Percentiles rank a stretch among this genome's conserved stretches.
Conservation (phyloP, 2,797 vertebrate species). For the Parotocinclus haroldoi region DNA sequence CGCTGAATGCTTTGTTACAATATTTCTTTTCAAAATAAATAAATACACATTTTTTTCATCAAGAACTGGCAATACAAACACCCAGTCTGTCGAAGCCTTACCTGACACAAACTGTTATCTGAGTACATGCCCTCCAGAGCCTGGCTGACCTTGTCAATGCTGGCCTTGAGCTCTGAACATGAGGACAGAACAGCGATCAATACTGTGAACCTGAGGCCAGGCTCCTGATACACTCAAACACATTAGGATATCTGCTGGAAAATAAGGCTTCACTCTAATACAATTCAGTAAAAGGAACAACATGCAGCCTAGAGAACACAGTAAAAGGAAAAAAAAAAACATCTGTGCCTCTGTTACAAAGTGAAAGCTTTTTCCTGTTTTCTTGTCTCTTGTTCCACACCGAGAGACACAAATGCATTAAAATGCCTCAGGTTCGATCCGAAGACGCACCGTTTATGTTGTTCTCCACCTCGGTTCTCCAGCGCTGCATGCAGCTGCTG, state of each 20-base stretch:
- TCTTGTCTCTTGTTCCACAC: conserved; percentile 18
- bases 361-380: conserved; percentile 13
- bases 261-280: conserved; percentile 44
- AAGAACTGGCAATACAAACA: no score
- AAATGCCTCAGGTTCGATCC: conserved; percentile 1
- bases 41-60: no score
- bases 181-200: conserved; percentile 47
- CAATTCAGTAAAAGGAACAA: conserved; percentile 41
- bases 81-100: conserved; percentile 54
- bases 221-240: conserved; percentile 49
- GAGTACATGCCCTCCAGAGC: conserved; percentile 84
- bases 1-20: no score
- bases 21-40: no score
- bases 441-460: conserved; percentile 79
- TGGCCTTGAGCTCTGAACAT: conserved; percentile 83
- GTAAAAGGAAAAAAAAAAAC: conserved; percentile 33
- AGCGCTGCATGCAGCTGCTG: conserved; percentile 84
- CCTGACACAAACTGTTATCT: conserved; percentile 88
- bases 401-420: conserved; percentile 9
- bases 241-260: conserved; percentile 47
- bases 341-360: conserved; percentile 12
- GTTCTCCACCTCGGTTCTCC: conserved; percentile 88
- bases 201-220: conserved; percentile 35
- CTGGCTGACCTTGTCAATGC: conserved; percentile 73
- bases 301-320: conserved; percentile 15